A percentile compares a stretch with the other conserved stretches of the same genome.
Conservation (phyloP, 2,888 invertebrate genomes). For the Parelbella ahira region DNA sequence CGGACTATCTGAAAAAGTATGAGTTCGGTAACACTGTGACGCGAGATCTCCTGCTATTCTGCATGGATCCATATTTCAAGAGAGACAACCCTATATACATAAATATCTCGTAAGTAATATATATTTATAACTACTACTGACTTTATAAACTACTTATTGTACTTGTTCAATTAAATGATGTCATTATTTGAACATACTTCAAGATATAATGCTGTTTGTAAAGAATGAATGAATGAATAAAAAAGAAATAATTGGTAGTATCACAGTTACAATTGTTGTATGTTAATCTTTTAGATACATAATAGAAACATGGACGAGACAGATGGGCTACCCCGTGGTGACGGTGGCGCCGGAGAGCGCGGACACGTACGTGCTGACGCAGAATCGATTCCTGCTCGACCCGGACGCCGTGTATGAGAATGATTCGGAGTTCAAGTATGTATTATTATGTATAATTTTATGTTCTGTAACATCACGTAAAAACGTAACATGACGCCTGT, state of each 20-base stretch:
- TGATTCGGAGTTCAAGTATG: conserved; percentile 74
- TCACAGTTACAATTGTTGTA: no score
- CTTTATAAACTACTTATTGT: no score
- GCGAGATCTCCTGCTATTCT: conserved; percentile 84
- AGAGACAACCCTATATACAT: conserved; percentile 63
- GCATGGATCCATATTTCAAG: conserved; percentile 78
- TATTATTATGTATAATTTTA: no score
- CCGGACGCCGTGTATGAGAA: conserved; percentile 78
- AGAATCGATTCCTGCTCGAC: conserved; percentile 88
- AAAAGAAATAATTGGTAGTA: no score
- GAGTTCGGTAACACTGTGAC: conserved; percentile 89
- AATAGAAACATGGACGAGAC: conserved; percentile 94
- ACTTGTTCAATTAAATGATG: no score
- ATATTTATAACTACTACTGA: no score
- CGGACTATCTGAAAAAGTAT: conserved; percentile 85
- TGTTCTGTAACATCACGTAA: no score
- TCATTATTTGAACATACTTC: no score
- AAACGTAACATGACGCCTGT: no score
- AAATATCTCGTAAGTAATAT: conserved; percentile 76
- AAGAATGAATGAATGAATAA: no score
- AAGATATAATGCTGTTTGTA: no score
- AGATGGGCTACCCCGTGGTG: conserved; percentile 93
- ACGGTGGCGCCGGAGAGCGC: conserved; percentile 70
- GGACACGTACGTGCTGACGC: conserved; percentile 82
- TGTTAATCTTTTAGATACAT: conserved; percentile 66